These are phyloP conservation scores for Ploceus nigricollis DNA, from an alignment of 2,113 vertebrate species.

Conservation along the genomic window DNA sequence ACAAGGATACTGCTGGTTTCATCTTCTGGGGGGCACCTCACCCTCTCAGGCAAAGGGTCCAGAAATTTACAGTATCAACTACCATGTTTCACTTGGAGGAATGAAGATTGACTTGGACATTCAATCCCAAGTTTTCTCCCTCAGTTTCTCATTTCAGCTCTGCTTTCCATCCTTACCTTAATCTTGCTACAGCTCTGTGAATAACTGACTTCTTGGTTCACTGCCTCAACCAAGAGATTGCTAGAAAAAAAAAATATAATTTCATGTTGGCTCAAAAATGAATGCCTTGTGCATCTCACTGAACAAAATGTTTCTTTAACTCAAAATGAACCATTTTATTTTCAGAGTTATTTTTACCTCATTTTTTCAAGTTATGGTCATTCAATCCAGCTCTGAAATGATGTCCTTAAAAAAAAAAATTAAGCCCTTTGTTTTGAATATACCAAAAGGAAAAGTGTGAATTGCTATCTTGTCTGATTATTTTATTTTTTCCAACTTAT, in stretches of 20 bases:
- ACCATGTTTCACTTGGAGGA: background rate
- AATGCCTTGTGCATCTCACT: background rate
- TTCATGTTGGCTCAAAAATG: conserved; percentile 21
- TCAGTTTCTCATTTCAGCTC: background rate
- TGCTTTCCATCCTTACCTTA: conserved; percentile 38
- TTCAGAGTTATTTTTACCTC: conserved; percentile 30
- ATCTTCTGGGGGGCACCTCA: background rate
- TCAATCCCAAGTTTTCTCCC: background rate
- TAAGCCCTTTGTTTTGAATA: conserved; percentile 25
- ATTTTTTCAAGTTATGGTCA: conserved; percentile 50
- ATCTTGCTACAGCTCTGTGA: conserved; percentile 34
- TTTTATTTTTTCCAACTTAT: conserved; percentile 27
- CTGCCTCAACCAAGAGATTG: conserved; percentile 57
- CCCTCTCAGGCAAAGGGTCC: background rate
- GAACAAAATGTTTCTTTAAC: conserved; percentile 57
- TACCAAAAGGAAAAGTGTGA: background rate
- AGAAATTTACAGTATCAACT: background rate
- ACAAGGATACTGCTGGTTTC: background rate
- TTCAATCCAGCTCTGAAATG: conserved; percentile 2
- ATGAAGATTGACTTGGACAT: background rate
- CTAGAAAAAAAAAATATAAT: conserved; percentile 15
- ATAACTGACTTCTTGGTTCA: conserved; percentile 56
- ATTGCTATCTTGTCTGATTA: conserved; percentile 37
- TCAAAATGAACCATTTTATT: conserved; percentile 40
- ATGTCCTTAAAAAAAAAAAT: background rate